Evolutionary conservation across 2,888 invertebrate genomes (phyloP), one percentile per base, ranked within the genome.

Genomic region (Leptura quadrifasciata): DNA sequence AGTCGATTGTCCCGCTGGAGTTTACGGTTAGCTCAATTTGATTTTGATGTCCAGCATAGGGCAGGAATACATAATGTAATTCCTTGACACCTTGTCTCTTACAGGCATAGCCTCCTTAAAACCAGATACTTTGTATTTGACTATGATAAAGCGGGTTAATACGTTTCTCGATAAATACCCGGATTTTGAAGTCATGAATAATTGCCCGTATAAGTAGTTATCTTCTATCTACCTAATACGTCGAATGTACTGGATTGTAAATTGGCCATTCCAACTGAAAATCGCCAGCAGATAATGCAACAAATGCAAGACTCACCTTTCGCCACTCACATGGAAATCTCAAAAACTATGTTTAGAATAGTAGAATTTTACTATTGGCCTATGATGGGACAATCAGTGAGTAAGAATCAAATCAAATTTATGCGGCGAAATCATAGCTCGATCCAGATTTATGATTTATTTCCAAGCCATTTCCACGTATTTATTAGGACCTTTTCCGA

Each of bases 1-100:
- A 86, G 83, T 1, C 60, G 83, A 20, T 58, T 86, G 20, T 84
- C 84, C 0, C 68, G 85, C 18, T 87, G 84, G 81, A 72, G 52
- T 17, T n/a, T 80, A 4, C 67, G 65, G 17, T 55, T 83, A 6
- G 72, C 79, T 15, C 78, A 75, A 78, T 76, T 82, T 79, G 52
- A 72, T 21, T 78, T 85, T 65, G 72, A 72, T 12, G 70, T 78
- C 47, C 72, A 76, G 1, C 84, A 87, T 68, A 73, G 85, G 5
- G 82, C 79, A 47, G 86, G 85, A 0, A 72, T 68, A 0, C 24
- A 64, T 0, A 81, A 84, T 77, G 57, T 81, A 15, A 83, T 86
- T 1, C 83, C 85, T n/a, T 0, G 85, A 86, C 72, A 81, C 82
- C 2, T 18, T 63, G 5, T 63, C 35, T 8, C 15, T n/a, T 9